A percentile compares a stretch with the other conserved stretches of the same genome.
Conservation (phyloP, 2,888 invertebrate genomes). For the Drosophila multiciliata region DNA sequence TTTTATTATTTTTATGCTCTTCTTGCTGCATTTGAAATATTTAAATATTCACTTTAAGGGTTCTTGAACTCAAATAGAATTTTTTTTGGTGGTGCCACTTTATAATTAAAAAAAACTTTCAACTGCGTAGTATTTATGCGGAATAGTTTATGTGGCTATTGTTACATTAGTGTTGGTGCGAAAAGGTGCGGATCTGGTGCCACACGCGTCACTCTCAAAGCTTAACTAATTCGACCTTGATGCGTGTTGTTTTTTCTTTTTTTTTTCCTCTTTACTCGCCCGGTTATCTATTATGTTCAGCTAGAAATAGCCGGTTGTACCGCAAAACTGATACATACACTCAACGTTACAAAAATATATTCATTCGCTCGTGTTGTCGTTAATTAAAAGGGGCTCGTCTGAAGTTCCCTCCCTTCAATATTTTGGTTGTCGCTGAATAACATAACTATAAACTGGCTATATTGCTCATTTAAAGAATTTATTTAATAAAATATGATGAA, state of each 20-base stretch:
- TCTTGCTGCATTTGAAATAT: not conserved
- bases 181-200: slow-evolving; percentile 36
- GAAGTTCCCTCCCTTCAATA: slow-evolving; percentile 28
- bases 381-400: slow-evolving; percentile 56
- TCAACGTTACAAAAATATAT: not conserved
- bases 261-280: slow-evolving; percentile 31
- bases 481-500: not conserved
- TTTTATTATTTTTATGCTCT: not conserved
- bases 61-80: not conserved
- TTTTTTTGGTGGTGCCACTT: not conserved
- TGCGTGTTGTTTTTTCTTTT: slow-evolving; percentile 30
- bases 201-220: slow-evolving; percentile 51
- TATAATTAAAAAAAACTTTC: not conserved
- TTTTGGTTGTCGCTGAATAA: slow-evolving; percentile 10
- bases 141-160: slow-evolving; percentile 14
- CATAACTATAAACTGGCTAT: not conserved
- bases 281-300: slow-evolving; percentile 53
- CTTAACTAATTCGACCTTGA: slow-evolving; percentile 75
- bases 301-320: slow-evolving; percentile 56
- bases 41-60: not conserved
- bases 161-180: slow-evolving; percentile 14
- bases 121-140: slow-evolving; percentile 42
- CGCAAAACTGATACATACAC: not conserved
- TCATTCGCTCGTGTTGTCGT: slow-evolving; percentile 2
- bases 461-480: not conserved